A percentile compares a stretch with the other conserved stretches of the same genome.
Evolutionary conservation across 92 coral and sea anemone species (phyloP).

Genomic region (Porites evermanni): DNA sequence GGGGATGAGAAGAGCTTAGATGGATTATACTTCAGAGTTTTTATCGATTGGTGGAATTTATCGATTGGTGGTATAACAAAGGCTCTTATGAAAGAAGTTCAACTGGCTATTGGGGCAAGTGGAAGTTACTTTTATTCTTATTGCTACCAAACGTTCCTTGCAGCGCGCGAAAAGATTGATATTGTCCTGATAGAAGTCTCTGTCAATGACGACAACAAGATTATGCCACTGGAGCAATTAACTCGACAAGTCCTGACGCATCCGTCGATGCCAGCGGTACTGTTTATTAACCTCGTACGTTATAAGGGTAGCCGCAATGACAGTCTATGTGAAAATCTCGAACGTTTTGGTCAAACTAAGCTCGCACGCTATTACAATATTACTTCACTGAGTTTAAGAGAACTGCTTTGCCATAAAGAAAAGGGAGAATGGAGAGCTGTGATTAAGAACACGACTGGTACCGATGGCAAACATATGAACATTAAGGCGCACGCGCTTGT

Average conservation of each 20-base stretch:
- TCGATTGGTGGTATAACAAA: constrained; percentile 35
- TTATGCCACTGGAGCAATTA: constrained; percentile 78
- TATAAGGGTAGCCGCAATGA: background rate
- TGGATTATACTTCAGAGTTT: constrained; percentile 56
- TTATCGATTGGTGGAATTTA: constrained; percentile 72
- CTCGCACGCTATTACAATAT: constrained; percentile 59
- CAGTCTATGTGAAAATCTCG: constrained; percentile 53
- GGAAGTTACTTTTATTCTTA: constrained; percentile 73
- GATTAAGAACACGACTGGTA: constrained; percentile 30
- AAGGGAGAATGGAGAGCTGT: constrained; percentile 24
- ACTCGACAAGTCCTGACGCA: constrained; percentile 58
- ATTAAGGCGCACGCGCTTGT: constrained; percentile 65
- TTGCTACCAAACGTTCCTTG: constrained; percentile 72
- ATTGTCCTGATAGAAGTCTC: too few species aligned
- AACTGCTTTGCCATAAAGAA: constrained; percentile 51
- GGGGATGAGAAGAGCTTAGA: constrained; percentile 50
- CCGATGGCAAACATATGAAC: constrained; percentile 62
- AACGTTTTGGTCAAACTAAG: constrained; percentile 58
- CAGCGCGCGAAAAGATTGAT: background rate
- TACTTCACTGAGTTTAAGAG: constrained; percentile 65
- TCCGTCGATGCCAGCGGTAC: constrained; percentile 68
- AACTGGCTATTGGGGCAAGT: constrained; percentile 66
- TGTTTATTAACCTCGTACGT: constrained; percentile 67
- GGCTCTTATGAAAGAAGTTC: constrained; percentile 2
- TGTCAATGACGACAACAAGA: constrained; percentile 49